These are phyloP conservation scores for Macrotis lagotis DNA, from an alignment of 2,113 vertebrate genomes.

Conservation along the genomic window DNA sequence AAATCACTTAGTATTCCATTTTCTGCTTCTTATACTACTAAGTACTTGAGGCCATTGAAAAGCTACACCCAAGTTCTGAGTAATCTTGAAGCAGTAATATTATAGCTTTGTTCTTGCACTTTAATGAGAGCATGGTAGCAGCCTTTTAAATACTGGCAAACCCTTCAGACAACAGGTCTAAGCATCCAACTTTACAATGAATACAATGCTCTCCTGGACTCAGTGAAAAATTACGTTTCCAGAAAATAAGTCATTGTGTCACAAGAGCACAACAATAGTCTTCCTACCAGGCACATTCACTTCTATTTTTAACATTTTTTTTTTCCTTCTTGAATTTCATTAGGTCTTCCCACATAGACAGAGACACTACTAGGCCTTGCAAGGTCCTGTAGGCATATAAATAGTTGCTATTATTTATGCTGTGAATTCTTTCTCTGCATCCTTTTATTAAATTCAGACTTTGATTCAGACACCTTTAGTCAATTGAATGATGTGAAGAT, in stretches of 20 bases:
- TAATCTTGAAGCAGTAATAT: conserved; percentile 51
- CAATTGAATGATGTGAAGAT: conserved; percentile 58
- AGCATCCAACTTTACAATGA: conserved; percentile 39
- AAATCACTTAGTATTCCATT: conserved; percentile 20
- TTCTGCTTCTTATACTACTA: conserved; percentile 54
- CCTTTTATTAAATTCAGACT: conserved; percentile 67
- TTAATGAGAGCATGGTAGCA: conserved; percentile 30
- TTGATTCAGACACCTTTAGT: conserved; percentile 66
- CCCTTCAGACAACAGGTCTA: conserved; percentile 30
- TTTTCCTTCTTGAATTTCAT: conserved; percentile 66
- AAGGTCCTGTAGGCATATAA: conserved; percentile 65
- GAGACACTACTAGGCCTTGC: not conserved
- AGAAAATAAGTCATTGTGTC: conserved; percentile 72
- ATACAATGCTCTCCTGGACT: conserved; percentile 63
- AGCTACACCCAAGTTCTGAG: conserved; percentile 61
- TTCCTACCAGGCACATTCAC: conserved; percentile 49
- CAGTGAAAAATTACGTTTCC: conserved; percentile 68
- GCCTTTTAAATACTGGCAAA: conserved; percentile 61
- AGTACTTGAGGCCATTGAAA: conserved; percentile 71
- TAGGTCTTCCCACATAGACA: conserved; percentile 38
- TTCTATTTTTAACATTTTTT: conserved; percentile 52
- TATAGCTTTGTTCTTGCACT: conserved; percentile 58
- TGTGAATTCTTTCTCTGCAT: conserved; percentile 33
- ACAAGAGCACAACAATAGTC: conserved; percentile 45
- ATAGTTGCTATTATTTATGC: conserved; percentile 59